Conservation (phyloP, 1,140 invertebrate genomes). For the Leptopilina clavipes region DNA sequence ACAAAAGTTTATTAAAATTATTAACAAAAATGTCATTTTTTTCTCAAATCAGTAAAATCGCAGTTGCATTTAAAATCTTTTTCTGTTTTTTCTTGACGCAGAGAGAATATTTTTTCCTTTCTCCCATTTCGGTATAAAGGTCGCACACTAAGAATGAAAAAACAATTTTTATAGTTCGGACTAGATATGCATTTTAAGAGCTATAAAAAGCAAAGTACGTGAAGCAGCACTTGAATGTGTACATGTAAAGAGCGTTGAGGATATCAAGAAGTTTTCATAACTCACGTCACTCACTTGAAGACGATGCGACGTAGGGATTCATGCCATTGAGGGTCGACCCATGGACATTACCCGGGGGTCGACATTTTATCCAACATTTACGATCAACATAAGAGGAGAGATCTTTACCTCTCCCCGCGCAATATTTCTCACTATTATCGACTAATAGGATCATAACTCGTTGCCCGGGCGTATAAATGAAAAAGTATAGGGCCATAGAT, state of each 20-base stretch:
- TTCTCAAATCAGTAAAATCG: neutral
- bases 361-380: constrained; percentile 35
- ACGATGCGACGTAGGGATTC: constrained; percentile 30
- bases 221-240: constrained; percentile 29
- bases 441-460: constrained; percentile 28
- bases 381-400: constrained; percentile 7
- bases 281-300: constrained; percentile 32
- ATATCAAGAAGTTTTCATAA: constrained; percentile 34
- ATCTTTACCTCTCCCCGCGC: constrained; percentile 4
- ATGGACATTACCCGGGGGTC: constrained; percentile 11
- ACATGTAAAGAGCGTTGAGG: constrained; percentile 9
- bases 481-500: constrained; percentile 35
- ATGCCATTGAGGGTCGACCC: neutral
- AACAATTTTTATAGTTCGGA: constrained; percentile 21
- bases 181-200: constrained; percentile 33
- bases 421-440: constrained; percentile 33
- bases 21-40: neutral
- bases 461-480: constrained; percentile 5
- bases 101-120: neutral
- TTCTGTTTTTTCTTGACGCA: neutral
- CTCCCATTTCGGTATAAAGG: neutral
- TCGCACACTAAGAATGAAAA: neutral
- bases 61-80: neutral
- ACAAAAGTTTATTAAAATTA: too few species aligned
- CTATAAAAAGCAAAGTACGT: constrained; percentile 30